phyloP scores from a whole-genome alignment of 2,797 vertebrate genomes.

The Eurystomus glaucurus region DNA sequence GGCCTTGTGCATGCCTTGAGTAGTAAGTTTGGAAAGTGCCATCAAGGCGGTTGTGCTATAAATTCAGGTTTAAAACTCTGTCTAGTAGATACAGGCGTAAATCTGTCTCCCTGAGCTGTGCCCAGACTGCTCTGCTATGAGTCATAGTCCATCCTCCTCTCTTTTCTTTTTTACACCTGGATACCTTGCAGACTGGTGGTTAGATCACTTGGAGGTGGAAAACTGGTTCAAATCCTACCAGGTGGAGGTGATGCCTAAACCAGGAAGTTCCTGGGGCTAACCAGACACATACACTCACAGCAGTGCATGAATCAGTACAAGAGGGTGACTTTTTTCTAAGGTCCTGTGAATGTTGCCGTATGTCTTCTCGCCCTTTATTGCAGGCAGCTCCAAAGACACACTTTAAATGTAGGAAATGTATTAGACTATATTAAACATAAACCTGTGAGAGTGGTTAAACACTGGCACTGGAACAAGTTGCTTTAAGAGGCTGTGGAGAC shows the following conservation, averaged over 20 bases:
- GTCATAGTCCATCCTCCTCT: not conserved
- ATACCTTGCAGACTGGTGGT: not conserved
- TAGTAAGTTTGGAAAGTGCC: not conserved
- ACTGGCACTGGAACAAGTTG: not conserved
- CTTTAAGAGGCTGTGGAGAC: not conserved
- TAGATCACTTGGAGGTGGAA: not conserved
- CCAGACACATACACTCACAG: accelerated
- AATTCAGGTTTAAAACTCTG: not conserved
- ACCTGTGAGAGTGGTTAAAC: not conserved
- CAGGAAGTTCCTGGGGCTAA: not conserved
- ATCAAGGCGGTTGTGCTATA: not conserved
- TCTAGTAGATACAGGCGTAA: not conserved
- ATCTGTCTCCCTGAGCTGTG: not conserved
- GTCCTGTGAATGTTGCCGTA: not conserved
- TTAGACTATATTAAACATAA: not conserved
- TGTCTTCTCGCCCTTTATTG: not conserved
- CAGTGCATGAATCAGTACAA: not conserved
- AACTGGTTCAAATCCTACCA: not conserved
- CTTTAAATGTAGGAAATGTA: not conserved
- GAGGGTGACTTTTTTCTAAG: not conserved
- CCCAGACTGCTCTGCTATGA: not conserved
- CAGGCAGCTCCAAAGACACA: not conserved
- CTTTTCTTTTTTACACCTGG: not conserved
- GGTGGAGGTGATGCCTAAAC: not conserved
- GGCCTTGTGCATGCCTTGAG: not conserved